A percentile compares a stretch with the other conserved stretches of the same genome.
phyloP scores from a whole-genome alignment of 1,140 invertebrate genomes.

The Mamestra configurata region DNA sequence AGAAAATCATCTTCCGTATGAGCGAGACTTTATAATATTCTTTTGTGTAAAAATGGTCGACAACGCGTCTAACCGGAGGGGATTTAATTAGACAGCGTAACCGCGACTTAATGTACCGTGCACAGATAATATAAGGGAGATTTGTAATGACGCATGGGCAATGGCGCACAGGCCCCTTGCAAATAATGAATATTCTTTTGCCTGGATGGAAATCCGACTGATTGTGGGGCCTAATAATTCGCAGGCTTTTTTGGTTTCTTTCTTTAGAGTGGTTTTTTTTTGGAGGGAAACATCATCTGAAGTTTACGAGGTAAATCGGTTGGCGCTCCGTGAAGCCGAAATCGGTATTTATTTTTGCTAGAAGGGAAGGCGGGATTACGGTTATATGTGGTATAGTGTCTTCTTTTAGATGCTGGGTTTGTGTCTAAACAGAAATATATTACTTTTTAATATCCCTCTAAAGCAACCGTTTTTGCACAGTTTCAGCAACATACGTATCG shows the following conservation, averaged over 20 bases:
- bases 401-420: too few species aligned
- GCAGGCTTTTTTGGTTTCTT: neutral
- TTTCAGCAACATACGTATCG: neutral
- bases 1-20: slow-evolving; percentile 22
- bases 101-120: slow-evolving; percentile 78
- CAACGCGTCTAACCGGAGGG: slow-evolving; percentile 71
- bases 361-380: too few species aligned
- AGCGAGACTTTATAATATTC: slow-evolving; percentile 54
- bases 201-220: neutral
- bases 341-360: too few species aligned
- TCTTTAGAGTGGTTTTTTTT: neutral
- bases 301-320: neutral
- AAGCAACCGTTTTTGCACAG: neutral
- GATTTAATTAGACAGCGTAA: slow-evolving; percentile 82
- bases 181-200: slow-evolving; percentile 46
- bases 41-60: slow-evolving; percentile 69
- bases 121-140: slow-evolving; percentile 73
- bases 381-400: too few species aligned
- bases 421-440: too few species aligned
- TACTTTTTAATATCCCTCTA: too few species aligned
- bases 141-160: slow-evolving; percentile 70
- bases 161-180: slow-evolving; percentile 17
- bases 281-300: neutral
- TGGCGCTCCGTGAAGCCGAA: neutral
- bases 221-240: neutral